Evolutionary conservation across 2,888 invertebrate species (phyloP).

Genomic region (Meteorus colon): DNA sequence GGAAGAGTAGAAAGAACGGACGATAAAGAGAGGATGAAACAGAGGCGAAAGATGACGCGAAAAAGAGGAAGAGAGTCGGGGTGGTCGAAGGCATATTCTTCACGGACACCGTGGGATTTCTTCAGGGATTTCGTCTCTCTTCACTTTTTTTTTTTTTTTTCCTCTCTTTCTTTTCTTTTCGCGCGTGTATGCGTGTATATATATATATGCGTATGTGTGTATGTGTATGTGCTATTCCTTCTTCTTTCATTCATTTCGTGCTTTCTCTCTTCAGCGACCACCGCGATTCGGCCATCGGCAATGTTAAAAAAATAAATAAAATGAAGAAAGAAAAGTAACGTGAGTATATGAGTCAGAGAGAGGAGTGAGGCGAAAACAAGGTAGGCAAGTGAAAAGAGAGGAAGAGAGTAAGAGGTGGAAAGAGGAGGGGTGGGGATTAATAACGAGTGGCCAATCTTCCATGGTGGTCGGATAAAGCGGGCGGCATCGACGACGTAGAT

Average conservation of each 20-base stretch:
- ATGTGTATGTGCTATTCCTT: background rate
- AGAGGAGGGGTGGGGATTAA: conserved; percentile 36
- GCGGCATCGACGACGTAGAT: conserved; percentile 47
- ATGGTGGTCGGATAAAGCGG: conserved; percentile 45
- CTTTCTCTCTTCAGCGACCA: conserved; percentile 24
- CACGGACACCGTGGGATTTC: conserved; percentile 58
- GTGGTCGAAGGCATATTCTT: conserved; percentile 56
- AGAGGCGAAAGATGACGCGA: conserved; percentile 49
- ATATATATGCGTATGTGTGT: background rate
- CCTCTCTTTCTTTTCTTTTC: background rate
- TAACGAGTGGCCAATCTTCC: conserved; percentile 43
- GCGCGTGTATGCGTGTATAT: background rate
- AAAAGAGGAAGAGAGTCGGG: conserved; percentile 52
- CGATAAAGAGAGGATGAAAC: conserved; percentile 25
- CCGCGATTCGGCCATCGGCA: conserved; percentile 31
- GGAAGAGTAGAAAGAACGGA: conserved; percentile 9
- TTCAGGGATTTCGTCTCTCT: conserved; percentile 50
- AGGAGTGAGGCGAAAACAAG: background rate
- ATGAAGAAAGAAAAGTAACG: conserved; percentile 22
- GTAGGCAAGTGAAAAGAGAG: background rate
- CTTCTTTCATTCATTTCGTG: conserved; percentile 22
- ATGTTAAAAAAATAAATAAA: conserved; percentile 27
- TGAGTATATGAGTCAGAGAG: conserved; percentile 12
- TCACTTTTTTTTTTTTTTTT: conserved; percentile 16
- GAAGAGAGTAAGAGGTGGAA: conserved; percentile 10